A percentile compares a stretch with the other conserved stretches of the same genome.
Conservation (phyloP, 2,113 vertebrate genomes). For the Odocoileus hemionus region DNA sequence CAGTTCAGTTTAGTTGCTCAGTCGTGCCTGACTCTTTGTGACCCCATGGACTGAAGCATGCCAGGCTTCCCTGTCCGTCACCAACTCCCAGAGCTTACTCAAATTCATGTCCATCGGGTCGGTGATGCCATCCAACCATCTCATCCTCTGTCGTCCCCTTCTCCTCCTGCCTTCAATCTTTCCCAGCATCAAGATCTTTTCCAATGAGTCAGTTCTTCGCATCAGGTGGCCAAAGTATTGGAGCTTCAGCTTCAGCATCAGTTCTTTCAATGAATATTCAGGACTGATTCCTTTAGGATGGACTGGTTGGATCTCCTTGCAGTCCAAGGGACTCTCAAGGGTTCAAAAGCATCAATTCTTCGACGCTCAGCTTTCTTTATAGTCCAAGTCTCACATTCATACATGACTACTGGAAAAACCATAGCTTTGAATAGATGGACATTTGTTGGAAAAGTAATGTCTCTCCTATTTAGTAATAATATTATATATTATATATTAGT, state of each 20-base stretch:
- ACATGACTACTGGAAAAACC: background rate
- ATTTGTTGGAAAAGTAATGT: background rate
- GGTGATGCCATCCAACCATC: background rate
- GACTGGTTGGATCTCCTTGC: background rate
- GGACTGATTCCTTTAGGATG: background rate
- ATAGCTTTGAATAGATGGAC: background rate
- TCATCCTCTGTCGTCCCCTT: background rate
- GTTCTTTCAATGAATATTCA: background rate
- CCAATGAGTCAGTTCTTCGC: background rate
- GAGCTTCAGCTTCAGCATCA: background rate
- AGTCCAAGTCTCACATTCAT: background rate
- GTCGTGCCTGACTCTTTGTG: background rate
- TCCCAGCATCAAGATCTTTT: background rate
- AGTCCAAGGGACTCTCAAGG: background rate
- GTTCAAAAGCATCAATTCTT: background rate
- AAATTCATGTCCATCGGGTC: background rate
- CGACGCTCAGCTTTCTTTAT: fast-evolving
- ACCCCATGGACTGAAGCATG: background rate
- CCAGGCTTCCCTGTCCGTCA: background rate
- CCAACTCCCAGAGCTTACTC: background rate
- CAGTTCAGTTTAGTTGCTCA: background rate
- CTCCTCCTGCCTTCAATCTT: background rate
- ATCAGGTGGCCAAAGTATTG: background rate
- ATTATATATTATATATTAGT: too few species aligned
- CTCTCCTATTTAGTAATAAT: too few species aligned